Conservation (phyloP, 2,888 invertebrate genomes). For the Leistus spinibarbis region DNA sequence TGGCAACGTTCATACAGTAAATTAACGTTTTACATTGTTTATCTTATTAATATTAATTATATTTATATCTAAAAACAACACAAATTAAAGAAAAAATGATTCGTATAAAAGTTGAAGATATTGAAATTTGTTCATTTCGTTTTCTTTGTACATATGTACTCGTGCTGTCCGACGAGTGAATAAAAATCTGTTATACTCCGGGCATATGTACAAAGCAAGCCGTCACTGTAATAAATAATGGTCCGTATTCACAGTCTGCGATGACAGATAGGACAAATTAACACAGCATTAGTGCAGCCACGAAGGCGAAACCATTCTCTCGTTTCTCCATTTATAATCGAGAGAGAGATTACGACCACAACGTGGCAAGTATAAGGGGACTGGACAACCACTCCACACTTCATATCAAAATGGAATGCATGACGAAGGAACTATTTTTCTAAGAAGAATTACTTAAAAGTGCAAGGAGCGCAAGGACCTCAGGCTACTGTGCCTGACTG, state of each 20-base stretch:
- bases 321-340: background rate
- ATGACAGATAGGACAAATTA: conserved; percentile 29
- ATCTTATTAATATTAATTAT: no score
- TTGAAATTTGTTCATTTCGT: no score
- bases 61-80: no score
- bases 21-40: no score
- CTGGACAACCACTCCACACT: background rate
- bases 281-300: conserved; percentile 13
- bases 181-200: background rate
- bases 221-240: conserved; percentile 19
- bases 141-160: no score
- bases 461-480: background rate
- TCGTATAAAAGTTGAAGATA: no score
- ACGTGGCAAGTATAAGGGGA: background rate
- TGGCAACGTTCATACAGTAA: no score
- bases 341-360: background rate
- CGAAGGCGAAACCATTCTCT: background rate
- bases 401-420: background rate
- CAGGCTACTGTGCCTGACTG: background rate
- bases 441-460: background rate
- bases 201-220: background rate
- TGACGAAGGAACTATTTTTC: background rate
- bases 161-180: no score
- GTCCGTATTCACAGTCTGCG: conserved; percentile 13
- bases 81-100: no score